Evolutionary conservation across 2,888 invertebrate species (phyloP), one percentile per base, ranked within the genome.

Genomic region (Tetramorium bicarinatum): DNA sequence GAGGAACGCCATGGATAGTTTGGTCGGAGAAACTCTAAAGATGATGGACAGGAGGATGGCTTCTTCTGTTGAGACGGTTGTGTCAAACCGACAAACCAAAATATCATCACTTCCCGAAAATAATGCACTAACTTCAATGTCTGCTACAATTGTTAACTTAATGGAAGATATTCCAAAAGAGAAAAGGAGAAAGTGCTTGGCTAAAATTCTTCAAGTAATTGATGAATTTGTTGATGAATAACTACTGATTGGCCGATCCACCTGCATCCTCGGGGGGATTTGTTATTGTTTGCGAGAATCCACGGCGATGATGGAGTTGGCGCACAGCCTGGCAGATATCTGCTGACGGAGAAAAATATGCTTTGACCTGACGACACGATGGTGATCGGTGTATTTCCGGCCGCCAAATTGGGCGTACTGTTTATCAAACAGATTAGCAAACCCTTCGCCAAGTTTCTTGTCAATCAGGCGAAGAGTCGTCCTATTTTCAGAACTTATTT

Each of bases 401-500:
- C 97, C 61, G 97, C 98, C 59, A 99, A 99, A 96, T 96, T 99
- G 94, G 98, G 97, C 49, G 97, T 95, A 72, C 93, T 96, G 61
- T 95, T 96, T 54, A 85, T 99, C 66, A 98, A 97, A 95, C 99
- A 99, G 95, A 96, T 98, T 87, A 98, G 98, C 94, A 99, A 99
- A 96, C 99, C 99, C 2, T 96, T 99, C 86, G 98, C 99, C 79
- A 98, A 97, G 95, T 95, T 96, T 77, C 96, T 98, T 75, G 98
- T 98, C 93, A 96, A 96, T 91, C 96, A 97, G 94, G 99, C 99
- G 41, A 99, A 99, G 95, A 96, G 96, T 92, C 97, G 96, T 95
- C 97, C 97, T n/a, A 96, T 98, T 94, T 99, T 99, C 95, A 96
- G 98, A 91, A 98, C 97, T 85, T 98, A 98, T 95, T 96, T 99